These are phyloP conservation scores for human (Homo sapiens) DNA, from an alignment of 2,113 vertebrate species.

Conservation along the genomic window GRCh38 chr6:50945001-50945500, in stretches of 20 bases:
- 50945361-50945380: background rate
- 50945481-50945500: background rate
- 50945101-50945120: background rate
- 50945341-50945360: background rate
- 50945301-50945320: background rate
- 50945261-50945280: background rate
- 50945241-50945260: slow-evolving; percentile 16
- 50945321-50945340: background rate
- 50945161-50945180: background rate
- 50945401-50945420: background rate
- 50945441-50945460: background rate
- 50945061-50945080: background rate
- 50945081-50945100: background rate
- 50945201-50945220: background rate
- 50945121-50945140: background rate
- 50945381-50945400: background rate
- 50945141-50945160: background rate
- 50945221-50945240: background rate
- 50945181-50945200: background rate
- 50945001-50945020: background rate
- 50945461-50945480: background rate
- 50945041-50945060: background rate
- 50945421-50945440: background rate
- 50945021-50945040: background rate
- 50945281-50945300: background rate